Conservation (phyloP, 1,140 invertebrate species). For the Hyles euphorbiae region DNA sequence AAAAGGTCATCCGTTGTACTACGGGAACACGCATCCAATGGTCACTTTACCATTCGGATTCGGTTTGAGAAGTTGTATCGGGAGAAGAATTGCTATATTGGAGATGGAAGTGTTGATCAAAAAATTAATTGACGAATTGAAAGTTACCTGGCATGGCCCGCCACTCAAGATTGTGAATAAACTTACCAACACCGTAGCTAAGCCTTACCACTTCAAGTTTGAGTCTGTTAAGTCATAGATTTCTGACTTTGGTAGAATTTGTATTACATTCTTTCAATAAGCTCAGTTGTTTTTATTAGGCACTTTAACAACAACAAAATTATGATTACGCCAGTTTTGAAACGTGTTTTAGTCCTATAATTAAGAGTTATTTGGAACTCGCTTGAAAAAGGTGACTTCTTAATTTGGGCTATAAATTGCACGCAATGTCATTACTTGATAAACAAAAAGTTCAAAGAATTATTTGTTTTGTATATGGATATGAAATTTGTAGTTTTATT, state of each 20-base stretch:
- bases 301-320: too few relatives aligned
- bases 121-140: slow-evolving; percentile 75
- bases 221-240: slow-evolving; percentile 20
- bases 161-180: slow-evolving; percentile 41
- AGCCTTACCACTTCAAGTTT: slow-evolving; percentile 53
- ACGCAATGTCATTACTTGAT: too few relatives aligned
- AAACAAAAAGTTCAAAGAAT: too few relatives aligned
- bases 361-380: background rate
- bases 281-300: too few relatives aligned
- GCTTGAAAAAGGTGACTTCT: background rate
- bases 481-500: too few relatives aligned
- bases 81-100: slow-evolving; percentile 82
- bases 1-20: slow-evolving; percentile 55
- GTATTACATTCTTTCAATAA: too few relatives aligned
- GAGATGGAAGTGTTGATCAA: slow-evolving; percentile 80
- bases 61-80: slow-evolving; percentile 77
- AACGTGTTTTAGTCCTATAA: background rate
- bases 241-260: too few relatives aligned
- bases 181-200: slow-evolving; percentile 41
- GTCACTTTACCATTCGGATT: slow-evolving; percentile 79
- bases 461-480: too few relatives aligned
- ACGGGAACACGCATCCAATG: slow-evolving; percentile 75
- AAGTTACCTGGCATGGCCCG: slow-evolving; percentile 72
- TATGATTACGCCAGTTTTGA: background rate
- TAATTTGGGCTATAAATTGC: too few relatives aligned